Conservation (phyloP, 2,888 invertebrate species). For the Brenthis ino region DNA sequence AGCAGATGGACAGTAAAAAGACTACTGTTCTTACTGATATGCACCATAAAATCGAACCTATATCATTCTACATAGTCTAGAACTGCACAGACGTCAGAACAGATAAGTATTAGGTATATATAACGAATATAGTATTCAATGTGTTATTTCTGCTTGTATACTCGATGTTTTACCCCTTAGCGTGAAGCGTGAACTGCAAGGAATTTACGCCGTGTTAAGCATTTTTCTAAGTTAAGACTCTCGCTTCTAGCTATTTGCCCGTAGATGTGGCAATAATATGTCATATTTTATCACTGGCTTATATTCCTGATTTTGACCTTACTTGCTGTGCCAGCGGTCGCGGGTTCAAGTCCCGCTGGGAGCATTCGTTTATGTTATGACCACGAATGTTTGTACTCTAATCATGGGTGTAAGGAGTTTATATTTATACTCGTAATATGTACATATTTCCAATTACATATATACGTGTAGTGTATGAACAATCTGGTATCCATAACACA, state of each 20-base stretch:
- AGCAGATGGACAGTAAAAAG: no score
- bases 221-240: slow-evolving; percentile 23
- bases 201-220: slow-evolving; percentile 18
- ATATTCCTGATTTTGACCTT: no score
- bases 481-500: no score
- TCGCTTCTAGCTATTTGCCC: slow-evolving; percentile 8
- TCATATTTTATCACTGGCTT: not conserved
- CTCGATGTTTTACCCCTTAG: slow-evolving; percentile 11
- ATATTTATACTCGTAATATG: no score
- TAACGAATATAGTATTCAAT: slow-evolving; percentile 9
- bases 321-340: no score
- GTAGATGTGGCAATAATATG: not conserved
- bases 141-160: slow-evolving; percentile 19
- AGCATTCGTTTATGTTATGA: no score
- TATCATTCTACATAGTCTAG: not conserved
- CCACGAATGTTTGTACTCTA: no score
- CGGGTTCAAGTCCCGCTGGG: no score
- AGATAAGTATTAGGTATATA: slow-evolving; percentile 1
- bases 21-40: no score
- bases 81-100: not conserved
- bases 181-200: slow-evolving; percentile 22
- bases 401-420: no score
- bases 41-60: not conserved
- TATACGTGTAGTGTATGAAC: no score
- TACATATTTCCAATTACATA: no score